Conservation (phyloP, 1,140 invertebrate genomes). For the Eciton burchellii region DNA sequence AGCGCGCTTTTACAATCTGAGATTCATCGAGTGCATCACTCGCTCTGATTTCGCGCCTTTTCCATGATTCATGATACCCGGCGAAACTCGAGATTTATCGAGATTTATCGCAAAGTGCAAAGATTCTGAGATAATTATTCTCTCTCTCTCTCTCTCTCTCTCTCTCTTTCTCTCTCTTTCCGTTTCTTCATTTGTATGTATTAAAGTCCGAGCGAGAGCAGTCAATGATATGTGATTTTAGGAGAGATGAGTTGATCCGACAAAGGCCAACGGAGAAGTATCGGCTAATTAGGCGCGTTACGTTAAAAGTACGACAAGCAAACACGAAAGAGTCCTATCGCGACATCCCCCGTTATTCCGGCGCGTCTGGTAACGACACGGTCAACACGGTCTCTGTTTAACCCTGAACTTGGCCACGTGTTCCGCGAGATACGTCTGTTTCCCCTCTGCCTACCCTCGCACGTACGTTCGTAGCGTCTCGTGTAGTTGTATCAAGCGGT, state of each 20-base stretch:
- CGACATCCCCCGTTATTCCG: slow-evolving; percentile 30
- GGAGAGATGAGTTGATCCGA: too few relatives aligned
- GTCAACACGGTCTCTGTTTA: slow-evolving; percentile 34
- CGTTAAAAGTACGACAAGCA: not conserved
- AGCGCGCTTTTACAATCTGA: slow-evolving; percentile 42
- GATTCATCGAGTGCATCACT: slow-evolving; percentile 44
- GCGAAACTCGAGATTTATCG: not conserved
- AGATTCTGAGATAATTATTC: not conserved
- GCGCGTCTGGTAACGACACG: slow-evolving; percentile 48
- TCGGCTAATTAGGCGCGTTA: not conserved
- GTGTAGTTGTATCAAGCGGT: too few relatives aligned
- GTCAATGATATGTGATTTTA: not conserved
- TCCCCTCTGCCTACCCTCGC: slow-evolving; percentile 6
- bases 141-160: not conserved
- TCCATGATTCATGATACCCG: not conserved
- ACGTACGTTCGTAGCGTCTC: slow-evolving; percentile 1
- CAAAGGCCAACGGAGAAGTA: not conserved
- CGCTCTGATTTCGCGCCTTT: slow-evolving; percentile 1
- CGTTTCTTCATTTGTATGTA: not conserved
- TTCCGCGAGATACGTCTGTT: slow-evolving; percentile 18
- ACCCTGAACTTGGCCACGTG: slow-evolving; percentile 49
- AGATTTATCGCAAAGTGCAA: not conserved
- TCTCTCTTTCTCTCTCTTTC: too few relatives aligned
- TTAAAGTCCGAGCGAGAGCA: not conserved
- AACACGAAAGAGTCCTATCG: slow-evolving; percentile 32